These are phyloP conservation scores for Thomomys bottae DNA, from an alignment of 2,113 vertebrate species.

Conservation along the genomic window DNA sequence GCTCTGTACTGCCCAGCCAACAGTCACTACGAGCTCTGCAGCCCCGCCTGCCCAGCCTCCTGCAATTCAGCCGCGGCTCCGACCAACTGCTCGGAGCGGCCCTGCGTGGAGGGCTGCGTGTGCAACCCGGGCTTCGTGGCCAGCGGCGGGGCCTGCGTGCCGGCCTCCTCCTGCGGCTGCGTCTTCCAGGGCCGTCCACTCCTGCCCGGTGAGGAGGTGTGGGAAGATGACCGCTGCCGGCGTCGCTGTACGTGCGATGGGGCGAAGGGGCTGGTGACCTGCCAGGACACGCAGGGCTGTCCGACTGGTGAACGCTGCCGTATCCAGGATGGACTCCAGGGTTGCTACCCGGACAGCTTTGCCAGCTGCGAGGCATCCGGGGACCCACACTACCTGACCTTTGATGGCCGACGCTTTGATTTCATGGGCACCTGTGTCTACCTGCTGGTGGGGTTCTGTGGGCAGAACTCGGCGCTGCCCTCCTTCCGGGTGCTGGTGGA, in stretches of 20 bases:
- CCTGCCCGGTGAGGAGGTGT: constrained; percentile 67
- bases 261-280: background rate
- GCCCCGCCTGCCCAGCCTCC: constrained; percentile 73
- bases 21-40: constrained; percentile 78
- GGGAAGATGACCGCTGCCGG: constrained; percentile 71
- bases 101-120: constrained; percentile 81
- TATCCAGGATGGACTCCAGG: constrained; percentile 67
- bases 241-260: constrained; percentile 72
- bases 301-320: constrained; percentile 59
- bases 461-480: constrained; percentile 71
- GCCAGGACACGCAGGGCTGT: constrained; percentile 60
- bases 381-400: constrained; percentile 89
- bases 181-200: constrained; percentile 60
- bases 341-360: constrained; percentile 74
- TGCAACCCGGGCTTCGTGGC: constrained; percentile 80
- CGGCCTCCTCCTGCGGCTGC: constrained; percentile 77
- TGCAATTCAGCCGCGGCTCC: constrained; percentile 56
- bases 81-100: background rate
- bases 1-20: constrained; percentile 81
- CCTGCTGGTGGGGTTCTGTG: constrained; percentile 56
- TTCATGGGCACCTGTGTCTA: constrained; percentile 91
- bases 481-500: constrained; percentile 86
- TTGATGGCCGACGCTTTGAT: constrained; percentile 86
- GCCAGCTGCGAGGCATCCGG: constrained; percentile 86
- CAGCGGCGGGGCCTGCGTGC: constrained; percentile 75